A percentile compares a stretch with the other conserved stretches of the same genome.
These are phyloP conservation scores for Microtus montanus DNA, from an alignment of 2,113 vertebrate species.

Conservation along the genomic window DNA sequence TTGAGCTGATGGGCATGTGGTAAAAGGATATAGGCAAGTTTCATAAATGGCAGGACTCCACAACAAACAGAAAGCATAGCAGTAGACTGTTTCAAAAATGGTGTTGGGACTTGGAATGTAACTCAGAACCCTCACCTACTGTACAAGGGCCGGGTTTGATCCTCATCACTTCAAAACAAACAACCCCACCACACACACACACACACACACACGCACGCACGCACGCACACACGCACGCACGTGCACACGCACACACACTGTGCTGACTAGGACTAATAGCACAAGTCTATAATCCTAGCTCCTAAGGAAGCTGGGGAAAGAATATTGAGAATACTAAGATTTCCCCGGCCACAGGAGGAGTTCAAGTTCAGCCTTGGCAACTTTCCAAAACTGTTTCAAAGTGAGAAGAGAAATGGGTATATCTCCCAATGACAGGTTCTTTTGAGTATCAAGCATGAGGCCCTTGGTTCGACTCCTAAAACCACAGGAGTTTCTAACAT, in stretches of 20 bases:
- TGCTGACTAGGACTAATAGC: not conserved
- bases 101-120: not conserved
- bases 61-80: slow-evolving; percentile 10
- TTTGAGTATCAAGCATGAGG: not conserved
- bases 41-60: not conserved
- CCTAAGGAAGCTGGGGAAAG: not conserved
- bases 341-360: not conserved
- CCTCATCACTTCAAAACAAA: not conserved
- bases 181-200: not conserved
- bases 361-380: not conserved
- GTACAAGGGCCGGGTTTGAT: no score
- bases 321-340: not conserved
- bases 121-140: not conserved
- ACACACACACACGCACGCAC: no score
- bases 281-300: not conserved
- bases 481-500: not conserved
- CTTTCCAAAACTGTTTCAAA: not conserved
- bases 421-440: not conserved
- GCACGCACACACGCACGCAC: no score
- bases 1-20: not conserved
- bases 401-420: not conserved
- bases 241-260: not conserved
- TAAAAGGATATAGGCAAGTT: not conserved
- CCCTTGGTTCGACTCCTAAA: not conserved
- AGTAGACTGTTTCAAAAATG: not conserved